Base-by-base conservation (phyloP, 2,113 vertebrate genomes). In the Gambusia holbrooki region DNA sequence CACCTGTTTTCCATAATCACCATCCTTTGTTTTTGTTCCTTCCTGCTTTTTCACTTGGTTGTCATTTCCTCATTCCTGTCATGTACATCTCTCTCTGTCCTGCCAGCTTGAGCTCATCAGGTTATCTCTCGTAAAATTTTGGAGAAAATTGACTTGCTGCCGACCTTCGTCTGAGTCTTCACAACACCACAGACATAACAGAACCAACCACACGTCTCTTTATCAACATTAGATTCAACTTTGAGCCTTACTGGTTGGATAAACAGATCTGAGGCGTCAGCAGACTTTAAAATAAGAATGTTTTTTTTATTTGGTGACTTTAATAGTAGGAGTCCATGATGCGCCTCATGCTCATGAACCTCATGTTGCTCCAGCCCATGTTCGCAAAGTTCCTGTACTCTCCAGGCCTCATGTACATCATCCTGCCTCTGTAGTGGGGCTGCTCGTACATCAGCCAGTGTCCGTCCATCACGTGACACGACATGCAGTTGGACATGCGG, bases 391-490 rank as follows among this genome's bases (percentile, higher is more conserved):
- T 86, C 66, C 77, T 73, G 80, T 83, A 80, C 80, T 86, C 84
- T 71, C 84, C 77, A 13, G 84, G 84, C 80, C 66, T 86, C 73
- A 83, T 69, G 80, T 86, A 86, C 80, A 86, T 76, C 80, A 82
- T 82, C 69, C 73, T 76, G 69, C 84, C 84, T 76, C 80, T 82
- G 80, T 79, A 86, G 61, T 76, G 63, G 35, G 79, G 83, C 42
- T 81, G 77, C 77, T 84, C 82, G 11, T 77, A 84, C 82, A 84
- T 84, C 74, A 85, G 79, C 83, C 83, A 84, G 63, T 84, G 83
- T 15, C 84, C 83, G 27, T 85, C 83, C 83, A 85, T 81, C 83
- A 85, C 83, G 13, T 81, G 63, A 5, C 79, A 81, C 0, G 83
- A 85, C 79, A 78, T 75, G 75, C 79, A 85, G 75, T 62, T 77